Percentiles rank a stretch among this genome's conserved stretches.
phyloP scores from a whole-genome alignment of 2,888 invertebrate genomes.

The Thereva nobilitata region DNA sequence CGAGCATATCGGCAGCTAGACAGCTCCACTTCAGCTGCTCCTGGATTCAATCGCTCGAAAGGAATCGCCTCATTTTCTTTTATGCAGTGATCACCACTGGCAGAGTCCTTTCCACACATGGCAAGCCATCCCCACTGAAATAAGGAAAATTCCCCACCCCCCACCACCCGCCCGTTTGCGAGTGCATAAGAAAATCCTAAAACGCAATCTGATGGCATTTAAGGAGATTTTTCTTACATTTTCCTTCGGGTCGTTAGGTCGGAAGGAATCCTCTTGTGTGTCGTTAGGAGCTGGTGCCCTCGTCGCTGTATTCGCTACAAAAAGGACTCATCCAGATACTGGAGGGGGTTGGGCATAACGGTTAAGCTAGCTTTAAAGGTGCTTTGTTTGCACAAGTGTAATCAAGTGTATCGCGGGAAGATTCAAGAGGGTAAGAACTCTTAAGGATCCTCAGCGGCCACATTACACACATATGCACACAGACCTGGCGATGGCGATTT shows the following conservation, averaged over 20 bases:
- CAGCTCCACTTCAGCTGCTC: not conserved
- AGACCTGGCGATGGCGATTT: too few relatives aligned
- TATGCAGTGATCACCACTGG: constrained; percentile 8
- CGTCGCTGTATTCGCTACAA: too few relatives aligned
- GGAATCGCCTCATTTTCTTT: not conserved
- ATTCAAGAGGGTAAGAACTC: too few relatives aligned
- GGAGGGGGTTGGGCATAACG: too few relatives aligned
- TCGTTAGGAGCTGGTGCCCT: not conserved
- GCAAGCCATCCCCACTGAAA: constrained; percentile 1
- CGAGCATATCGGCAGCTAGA: too few relatives aligned
- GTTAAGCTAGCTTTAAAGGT: too few relatives aligned
- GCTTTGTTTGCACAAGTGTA: too few relatives aligned
- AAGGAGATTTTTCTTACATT: constrained; percentile 14
- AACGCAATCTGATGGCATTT: constrained; percentile 14
- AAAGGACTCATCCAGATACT: too few relatives aligned
- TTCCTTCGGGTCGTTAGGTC: constrained; percentile 5
- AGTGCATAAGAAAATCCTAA: constrained; percentile 9
- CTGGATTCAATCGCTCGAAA: not conserved
- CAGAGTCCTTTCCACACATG: constrained; percentile 5
- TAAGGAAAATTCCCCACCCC: not conserved
- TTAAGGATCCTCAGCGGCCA: too few relatives aligned
- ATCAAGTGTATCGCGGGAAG: too few relatives aligned
- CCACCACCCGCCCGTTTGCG: not conserved
- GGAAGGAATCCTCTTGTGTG: constrained; percentile 1
- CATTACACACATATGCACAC: too few relatives aligned